Base-by-base conservation (phyloP, 2,797 vertebrate species). In the Manis pentadactyla region DNA sequence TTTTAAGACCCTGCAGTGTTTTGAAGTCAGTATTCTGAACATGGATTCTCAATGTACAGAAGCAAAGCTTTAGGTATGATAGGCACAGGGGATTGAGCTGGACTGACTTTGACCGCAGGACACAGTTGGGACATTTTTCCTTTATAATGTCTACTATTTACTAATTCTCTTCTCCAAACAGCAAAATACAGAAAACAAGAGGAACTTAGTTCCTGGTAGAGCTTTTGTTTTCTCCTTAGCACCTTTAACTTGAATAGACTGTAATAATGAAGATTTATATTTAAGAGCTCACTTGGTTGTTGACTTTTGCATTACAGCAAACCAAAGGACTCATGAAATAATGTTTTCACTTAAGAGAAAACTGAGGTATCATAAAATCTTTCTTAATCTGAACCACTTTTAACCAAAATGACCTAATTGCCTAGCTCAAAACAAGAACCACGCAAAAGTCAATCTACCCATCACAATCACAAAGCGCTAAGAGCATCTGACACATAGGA, bases 341-440 rank as follows among this genome's bases (percentile, higher is more conserved):
- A 77, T 39, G 29, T 75, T 87, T 96, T 96, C 59, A 86, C 39
- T 66, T 57, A 77, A 23, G 66, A 61, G 18, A 59, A 95, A 73
- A 81, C 0, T 5, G 21, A 7, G 51, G 77, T 64, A 25, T 0
- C 31, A 85, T 27, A 18, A 96, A 94, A 34, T 89, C 27, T 37
- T 92, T 69, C 39, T 63, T 68, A 90, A 95, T 92, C 57, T 69
- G 39, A 83, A 82, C 34, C 27, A 87, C 64, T 95, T 96, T 93
- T 88, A 92, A 95, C 4, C 15, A 68, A 39, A 14, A 87, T 64
- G 68, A 90, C 27, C 49, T 57, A 89, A 74, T 86, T 37, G 77
- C 8, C 39, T 27, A 87, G 14, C 39, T 86, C 64, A 91, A 93
- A 85, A 84, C 37, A 87, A 55, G 6, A 94, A n/a, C 10, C 1